Percentiles rank a stretch among this genome's conserved stretches.
phyloP scores from a whole-genome alignment of 2,113 vertebrate genomes.

The Galbula dea region DNA sequence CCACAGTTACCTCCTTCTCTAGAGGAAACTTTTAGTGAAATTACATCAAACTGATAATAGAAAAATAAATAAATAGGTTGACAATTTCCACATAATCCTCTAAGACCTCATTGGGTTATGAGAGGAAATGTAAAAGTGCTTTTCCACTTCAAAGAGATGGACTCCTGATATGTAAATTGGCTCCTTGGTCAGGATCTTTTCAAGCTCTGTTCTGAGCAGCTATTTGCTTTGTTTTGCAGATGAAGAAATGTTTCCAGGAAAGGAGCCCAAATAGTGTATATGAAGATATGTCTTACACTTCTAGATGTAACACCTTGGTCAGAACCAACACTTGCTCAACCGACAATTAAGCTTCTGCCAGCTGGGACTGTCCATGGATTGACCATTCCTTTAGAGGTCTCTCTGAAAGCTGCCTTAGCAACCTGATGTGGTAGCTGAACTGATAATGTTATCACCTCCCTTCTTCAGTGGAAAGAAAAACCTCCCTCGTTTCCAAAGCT shows the following conservation, averaged over 20 bases:
- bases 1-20: not conserved
- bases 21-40: not conserved
- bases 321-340: accelerated
- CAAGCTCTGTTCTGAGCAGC: not conserved
- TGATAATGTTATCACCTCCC: not conserved
- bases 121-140: not conserved
- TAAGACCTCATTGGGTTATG: not conserved
- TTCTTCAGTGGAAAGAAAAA: not conserved
- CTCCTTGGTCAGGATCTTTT: not conserved
- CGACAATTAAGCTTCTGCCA: not conserved
- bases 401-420: not conserved
- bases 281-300: slow-evolving; percentile 60
- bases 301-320: not conserved
- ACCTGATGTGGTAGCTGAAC: not conserved
- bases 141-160: not conserved
- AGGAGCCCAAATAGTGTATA: not conserved
- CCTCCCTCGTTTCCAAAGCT: not conserved
- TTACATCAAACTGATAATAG: not conserved
- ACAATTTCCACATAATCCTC: not conserved
- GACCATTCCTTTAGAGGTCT: not conserved
- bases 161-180: not conserved
- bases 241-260: slow-evolving; percentile 25
- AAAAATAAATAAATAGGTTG: not conserved
- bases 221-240: not conserved
- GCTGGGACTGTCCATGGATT: accelerated